A percentile compares a stretch with the other conserved stretches of the same genome.
Conservation (phyloP, 2,113 vertebrate species). For the Porphyrio hochstetteri region DNA sequence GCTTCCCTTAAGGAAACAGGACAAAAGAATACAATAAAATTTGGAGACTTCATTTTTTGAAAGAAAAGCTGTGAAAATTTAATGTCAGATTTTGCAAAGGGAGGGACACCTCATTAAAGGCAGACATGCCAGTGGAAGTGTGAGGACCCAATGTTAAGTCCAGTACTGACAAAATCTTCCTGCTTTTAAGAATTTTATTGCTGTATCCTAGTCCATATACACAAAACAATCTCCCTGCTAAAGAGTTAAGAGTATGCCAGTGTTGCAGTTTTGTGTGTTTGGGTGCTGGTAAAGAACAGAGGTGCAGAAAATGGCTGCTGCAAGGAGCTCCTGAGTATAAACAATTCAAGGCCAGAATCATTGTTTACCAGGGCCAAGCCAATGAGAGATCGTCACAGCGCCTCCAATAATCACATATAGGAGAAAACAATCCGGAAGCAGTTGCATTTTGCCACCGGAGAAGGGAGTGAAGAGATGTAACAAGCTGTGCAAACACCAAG, state of each 20-base stretch:
- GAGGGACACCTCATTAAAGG: background rate
- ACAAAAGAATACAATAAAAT: slow-evolving; percentile 30
- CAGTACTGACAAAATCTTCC: background rate
- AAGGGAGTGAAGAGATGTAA: too few species aligned
- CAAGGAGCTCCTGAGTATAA: too few species aligned
- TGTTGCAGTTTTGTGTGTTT: too few species aligned
- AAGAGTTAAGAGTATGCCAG: background rate
- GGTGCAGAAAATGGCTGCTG: too few species aligned
- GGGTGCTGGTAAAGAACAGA: too few species aligned
- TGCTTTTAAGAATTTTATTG: background rate
- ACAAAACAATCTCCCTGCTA: background rate
- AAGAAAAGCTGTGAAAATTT: slow-evolving; percentile 14
- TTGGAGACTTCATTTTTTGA: slow-evolving; percentile 33
- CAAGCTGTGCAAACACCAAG: too few species aligned
- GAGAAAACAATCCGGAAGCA: too few species aligned
- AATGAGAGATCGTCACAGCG: too few species aligned
- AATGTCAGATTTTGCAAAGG: background rate
- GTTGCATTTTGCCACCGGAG: too few species aligned
- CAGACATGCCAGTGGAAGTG: background rate
- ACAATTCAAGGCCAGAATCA: too few species aligned
- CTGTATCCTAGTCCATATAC: background rate
- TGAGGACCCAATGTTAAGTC: background rate
- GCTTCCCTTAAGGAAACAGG: slow-evolving; percentile 21
- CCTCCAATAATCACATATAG: too few species aligned
- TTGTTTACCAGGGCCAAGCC: too few species aligned